Conservation (phyloP, 2,888 invertebrate species). For the Petrophora chlorosata region DNA sequence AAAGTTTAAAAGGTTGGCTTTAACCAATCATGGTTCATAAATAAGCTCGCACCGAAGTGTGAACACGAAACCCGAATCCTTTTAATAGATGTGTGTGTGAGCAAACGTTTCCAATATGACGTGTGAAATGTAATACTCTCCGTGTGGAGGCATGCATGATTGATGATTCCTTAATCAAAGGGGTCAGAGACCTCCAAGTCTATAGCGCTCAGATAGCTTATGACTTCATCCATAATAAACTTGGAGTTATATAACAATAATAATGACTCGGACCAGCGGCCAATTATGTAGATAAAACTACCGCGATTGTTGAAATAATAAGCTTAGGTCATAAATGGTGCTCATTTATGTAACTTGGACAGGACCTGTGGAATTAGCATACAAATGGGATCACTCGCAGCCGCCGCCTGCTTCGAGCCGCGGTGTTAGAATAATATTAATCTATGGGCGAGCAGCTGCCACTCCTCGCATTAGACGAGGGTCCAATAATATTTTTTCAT, state of each 20-base stretch:
- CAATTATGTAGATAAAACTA: constrained; percentile 24
- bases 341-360: constrained; percentile 30
- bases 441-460: constrained; percentile 68
- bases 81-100: constrained; percentile 42
- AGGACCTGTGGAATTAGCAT: constrained; percentile 52
- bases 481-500: constrained; percentile 56
- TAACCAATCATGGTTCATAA: constrained; percentile 31
- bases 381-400: constrained; percentile 60
- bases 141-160: constrained; percentile 66
- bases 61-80: constrained; percentile 42
- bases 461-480: constrained; percentile 50
- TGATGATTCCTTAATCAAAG: constrained; percentile 79
- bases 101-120: constrained; percentile 53
- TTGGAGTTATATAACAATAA: constrained; percentile 45
- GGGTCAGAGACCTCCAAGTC: constrained; percentile 64
- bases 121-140: constrained; percentile 70
- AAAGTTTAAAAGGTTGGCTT: constrained; percentile 20
- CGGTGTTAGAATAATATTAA: constrained; percentile 72
- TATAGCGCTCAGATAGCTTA: constrained; percentile 55
- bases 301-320: constrained; percentile 25
- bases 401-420: constrained; percentile 45
- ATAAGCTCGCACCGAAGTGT: constrained; percentile 27
- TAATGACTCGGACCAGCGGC: constrained; percentile 14
- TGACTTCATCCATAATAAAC: constrained; percentile 64
- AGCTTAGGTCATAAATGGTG: constrained; percentile 35